Evolutionary conservation across 2,113 vertebrate genomes (phyloP).

Genomic region (Phyllopteryx taeniolatus): DNA sequence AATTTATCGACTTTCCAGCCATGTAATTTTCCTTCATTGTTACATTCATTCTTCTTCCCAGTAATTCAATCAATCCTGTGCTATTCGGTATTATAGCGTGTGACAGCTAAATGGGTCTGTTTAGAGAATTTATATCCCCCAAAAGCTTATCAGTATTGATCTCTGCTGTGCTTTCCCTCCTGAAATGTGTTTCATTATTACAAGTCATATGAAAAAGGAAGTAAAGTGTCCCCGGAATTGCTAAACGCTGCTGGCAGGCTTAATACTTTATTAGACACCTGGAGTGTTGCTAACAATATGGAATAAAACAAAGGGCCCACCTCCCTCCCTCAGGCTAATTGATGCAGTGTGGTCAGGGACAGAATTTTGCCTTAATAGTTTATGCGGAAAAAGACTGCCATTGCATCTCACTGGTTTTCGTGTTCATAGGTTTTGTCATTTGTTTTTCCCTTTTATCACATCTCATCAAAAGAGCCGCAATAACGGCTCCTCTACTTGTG

Average conservation of each 20-base stretch:
- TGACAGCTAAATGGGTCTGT: conserved; percentile 48
- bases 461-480: conserved; percentile 22
- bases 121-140: conserved; percentile 59
- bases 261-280: conserved; percentile 53
- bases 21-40: background rate
- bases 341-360: conserved; percentile 36
- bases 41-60: conserved; percentile 1
- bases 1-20: conserved; percentile 4
- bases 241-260: conserved; percentile 40
- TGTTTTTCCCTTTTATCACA: conserved; percentile 34
- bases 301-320: conserved; percentile 29
- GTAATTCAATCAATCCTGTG: conserved; percentile 34
- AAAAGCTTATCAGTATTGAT: conserved; percentile 61
- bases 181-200: conserved; percentile 49
- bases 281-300: conserved; percentile 50
- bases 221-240: conserved; percentile 38
- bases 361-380: conserved; percentile 47
- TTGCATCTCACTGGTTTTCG: conserved; percentile 32
- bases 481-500: conserved; percentile 17
- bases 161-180: conserved; percentile 29
- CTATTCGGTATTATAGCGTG: conserved; percentile 49
- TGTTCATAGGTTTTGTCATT: conserved; percentile 38
- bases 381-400: conserved; percentile 36
- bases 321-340: conserved; percentile 38
- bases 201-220: conserved; percentile 29